phyloP scores from a whole-genome alignment of 2,888 invertebrate genomes.

The Dolichopus griseipennis region DNA sequence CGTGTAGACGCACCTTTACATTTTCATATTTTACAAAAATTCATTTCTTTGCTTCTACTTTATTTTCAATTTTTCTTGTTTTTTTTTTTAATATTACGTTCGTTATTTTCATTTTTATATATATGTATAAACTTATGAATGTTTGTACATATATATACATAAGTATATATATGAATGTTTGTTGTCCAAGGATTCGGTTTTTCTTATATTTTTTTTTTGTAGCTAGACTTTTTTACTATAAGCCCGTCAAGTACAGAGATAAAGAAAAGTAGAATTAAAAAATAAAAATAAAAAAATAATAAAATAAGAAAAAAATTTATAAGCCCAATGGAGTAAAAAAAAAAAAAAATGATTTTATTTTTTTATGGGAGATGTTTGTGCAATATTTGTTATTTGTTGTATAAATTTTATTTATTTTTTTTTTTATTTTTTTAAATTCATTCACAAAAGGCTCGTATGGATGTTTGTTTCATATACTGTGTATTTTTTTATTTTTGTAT shows the following conservation, averaged over 20 bases:
- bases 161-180: no score
- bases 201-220: background rate
- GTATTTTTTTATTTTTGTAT: no score
- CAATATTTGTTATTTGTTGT: no score
- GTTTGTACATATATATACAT: no score
- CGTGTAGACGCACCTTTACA: no score
- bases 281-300: background rate
- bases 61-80: background rate
- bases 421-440: no score
- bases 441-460: no score
- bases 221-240: background rate
- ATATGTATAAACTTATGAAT: no score
- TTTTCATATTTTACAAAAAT: no score
- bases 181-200: background rate
- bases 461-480: no score
- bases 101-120: background rate
- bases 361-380: background rate
- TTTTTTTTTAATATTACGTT: background rate
- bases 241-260: background rate
- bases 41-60: background rate
- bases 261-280: background rate
- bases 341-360: background rate
- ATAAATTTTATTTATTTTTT: no score
- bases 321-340: constrained; percentile 4
- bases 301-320: background rate